These are phyloP conservation scores for Chaetorhynchus papuensis DNA, from an alignment of 2,113 vertebrate species.

Conservation along the genomic window DNA sequence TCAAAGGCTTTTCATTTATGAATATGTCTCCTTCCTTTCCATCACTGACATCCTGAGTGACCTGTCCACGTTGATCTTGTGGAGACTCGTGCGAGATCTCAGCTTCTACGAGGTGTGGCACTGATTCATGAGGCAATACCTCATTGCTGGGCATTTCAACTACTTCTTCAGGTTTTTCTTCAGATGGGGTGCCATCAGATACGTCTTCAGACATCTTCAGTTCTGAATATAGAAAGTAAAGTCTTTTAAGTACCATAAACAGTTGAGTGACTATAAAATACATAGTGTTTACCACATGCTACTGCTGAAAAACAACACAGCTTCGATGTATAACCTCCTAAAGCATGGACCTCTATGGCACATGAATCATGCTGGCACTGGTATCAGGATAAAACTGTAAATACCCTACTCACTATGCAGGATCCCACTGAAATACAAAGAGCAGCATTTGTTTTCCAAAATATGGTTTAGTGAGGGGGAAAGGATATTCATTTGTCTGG, in stretches of 20 bases:
- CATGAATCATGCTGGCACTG: neutral
- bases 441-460: neutral
- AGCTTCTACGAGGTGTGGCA: neutral
- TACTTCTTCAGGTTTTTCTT: constrained; percentile 46
- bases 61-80: neutral
- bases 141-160: neutral
- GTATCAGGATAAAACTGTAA: neutral
- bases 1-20: neutral
- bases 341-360: neutral
- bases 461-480: neutral
- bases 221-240: constrained; percentile 32
- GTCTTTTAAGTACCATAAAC: neutral
- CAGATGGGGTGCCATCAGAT: neutral
- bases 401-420: neutral
- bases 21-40: neutral
- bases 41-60: neutral
- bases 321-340: neutral
- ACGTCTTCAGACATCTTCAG: constrained; percentile 68
- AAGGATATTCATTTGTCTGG: neutral
- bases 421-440: neutral
- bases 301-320: neutral
- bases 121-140: neutral
- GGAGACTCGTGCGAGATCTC: neutral
- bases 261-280: neutral
- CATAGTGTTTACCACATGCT: neutral